Evolutionary conservation across 2,113 vertebrate genomes (phyloP).

Genomic region (Tenrec ecaudatus): DNA sequence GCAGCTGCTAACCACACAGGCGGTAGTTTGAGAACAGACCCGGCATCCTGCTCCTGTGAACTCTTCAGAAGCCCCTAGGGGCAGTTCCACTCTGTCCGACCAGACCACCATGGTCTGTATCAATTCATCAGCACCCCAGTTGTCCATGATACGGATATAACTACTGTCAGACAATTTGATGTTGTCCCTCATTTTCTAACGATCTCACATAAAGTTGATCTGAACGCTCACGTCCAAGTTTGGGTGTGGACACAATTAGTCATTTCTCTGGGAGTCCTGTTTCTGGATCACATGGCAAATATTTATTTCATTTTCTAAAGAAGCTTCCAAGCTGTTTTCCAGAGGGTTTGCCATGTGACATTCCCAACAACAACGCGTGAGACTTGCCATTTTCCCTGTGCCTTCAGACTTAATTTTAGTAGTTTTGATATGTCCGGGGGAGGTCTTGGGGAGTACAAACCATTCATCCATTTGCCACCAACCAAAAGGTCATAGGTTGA

Average conservation of each 20-base stretch:
- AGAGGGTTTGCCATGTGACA: neutral
- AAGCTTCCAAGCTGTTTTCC: constrained; percentile 27
- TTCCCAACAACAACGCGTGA: neutral
- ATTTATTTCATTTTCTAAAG: constrained; percentile 5
- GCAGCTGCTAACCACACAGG: neutral
- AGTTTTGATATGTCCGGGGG: neutral
- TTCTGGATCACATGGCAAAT: neutral
- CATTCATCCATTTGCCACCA: neutral
- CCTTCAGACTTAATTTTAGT: neutral
- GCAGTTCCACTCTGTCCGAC: neutral
- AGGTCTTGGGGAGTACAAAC: neutral
- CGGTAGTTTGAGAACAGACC: neutral
- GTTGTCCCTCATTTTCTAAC: neutral
- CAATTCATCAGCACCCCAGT: neutral
- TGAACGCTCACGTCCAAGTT: neutral
- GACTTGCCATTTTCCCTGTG: neutral
- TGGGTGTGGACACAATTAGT: constrained; percentile 5
- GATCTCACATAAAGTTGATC: constrained; percentile 24
- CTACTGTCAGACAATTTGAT: neutral
- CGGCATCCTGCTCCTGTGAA: neutral
- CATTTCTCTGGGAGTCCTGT: neutral
- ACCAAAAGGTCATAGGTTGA: neutral
- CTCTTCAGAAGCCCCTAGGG: neutral
- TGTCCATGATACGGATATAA: neutral
- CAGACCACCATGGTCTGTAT: neutral